Evolutionary conservation across 2,113 vertebrate species (phyloP), one percentile per base, ranked within the genome.

Genomic region (Pollachius pollachius): DNA sequence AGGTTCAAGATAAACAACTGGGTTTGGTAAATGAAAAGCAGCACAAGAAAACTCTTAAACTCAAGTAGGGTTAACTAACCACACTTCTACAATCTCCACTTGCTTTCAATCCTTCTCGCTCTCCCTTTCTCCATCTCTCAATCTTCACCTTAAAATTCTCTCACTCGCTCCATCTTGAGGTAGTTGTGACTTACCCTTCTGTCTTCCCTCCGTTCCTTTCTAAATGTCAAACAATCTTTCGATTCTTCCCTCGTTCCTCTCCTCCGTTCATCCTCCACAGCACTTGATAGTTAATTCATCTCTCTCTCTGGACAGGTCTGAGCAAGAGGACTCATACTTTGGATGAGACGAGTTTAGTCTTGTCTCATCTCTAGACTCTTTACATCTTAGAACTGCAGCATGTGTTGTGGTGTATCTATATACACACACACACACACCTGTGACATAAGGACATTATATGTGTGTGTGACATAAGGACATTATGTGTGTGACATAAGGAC

Each of bases 291-390:
- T 48, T 48, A 48, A 48, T 48, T 9, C 12, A 9, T 48, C 41
- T 48, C 19, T 48, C 58, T 75, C 64, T 27, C 41, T 8, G 74
- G 85, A 79, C 89, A 86, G 75, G 89, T 90, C 76, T 71, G 58
- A 81, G 83, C 89, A 87, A 73, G 88, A 82, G 11, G 66, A 61
- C 78, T 90, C 88, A 91, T 91, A 90, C 89, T 86, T 87, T 73
- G 57, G 72, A 77, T 18, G 37, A 62, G 62, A 78, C 87, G 82
- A 75, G 87, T 80, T 71, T 80, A 59, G 77, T 87, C 89, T 68
- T 87, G 89, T 76, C 82, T 34, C 41, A 48, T 48, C 75, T 25
- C 19, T 18, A 11, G 59, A n/a, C 6, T 25, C 15, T 17, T 57
- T 16, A 9, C 11, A 48, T 48, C 41, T 48, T 48, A 48, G 9